Evolutionary conservation across 2,888 invertebrate species (phyloP), one percentile per base, ranked within the genome.

Genomic region (Phragmatobia fuliginosa): DNA sequence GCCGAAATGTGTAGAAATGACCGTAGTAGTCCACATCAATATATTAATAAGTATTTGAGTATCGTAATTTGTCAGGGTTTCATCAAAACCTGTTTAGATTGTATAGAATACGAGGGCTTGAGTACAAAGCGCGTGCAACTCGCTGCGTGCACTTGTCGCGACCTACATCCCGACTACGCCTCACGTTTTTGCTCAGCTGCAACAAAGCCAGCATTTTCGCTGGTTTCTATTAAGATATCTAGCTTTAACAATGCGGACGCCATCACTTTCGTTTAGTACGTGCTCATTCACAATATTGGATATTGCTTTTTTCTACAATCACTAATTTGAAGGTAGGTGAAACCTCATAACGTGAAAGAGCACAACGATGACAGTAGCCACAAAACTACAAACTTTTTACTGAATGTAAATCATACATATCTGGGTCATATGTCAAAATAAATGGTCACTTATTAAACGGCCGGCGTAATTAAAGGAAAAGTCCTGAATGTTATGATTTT

Each of bases 171-270:
- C 77, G 77, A 64, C 71, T 62, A 68, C 73, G 80, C 83, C 80
- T 87, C 92, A 93, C 92, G 94, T 92, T 93, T 93, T 93, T 91
- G 90, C 88, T 85, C 70, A 69, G 65, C 87, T 87, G 88, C 86
- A 84, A 79, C 81, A 79, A 74, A 62, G 68, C 72, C 80, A 83
- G 89, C 84, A 88, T 91, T 91, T 92, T 90, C 89, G 88, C 88
- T 84, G 84, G 89, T 93, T 93, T 92, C 93, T 92, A 92, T 91
- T 87, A 89, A 91, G 89, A 90, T 91, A 90, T 91, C 88, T 90
- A 88, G 79, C 85, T 85, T 84, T 84, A 87, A 91, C 89, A 92
- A 93, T 92, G 92, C 91, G 91, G 87, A 90, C 91, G 90, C 87
- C 89, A 90, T 94, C 93, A 91, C 94, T 94, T 94, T 94, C 94